Conservation (phyloP, 2,113 vertebrate genomes). For the Ceyx melanurus region DNA sequence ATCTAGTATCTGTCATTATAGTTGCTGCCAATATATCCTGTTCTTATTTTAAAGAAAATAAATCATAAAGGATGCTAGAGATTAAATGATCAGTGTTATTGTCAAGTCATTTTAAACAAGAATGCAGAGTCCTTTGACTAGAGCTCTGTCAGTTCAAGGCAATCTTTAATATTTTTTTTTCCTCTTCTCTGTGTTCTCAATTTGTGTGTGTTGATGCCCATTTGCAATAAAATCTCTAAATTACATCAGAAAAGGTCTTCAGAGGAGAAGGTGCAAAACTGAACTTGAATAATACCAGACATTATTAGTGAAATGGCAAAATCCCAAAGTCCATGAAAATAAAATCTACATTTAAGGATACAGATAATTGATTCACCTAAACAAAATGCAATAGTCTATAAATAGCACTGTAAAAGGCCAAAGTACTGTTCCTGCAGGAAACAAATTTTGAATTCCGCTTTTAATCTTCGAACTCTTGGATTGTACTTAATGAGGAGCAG, state of each 20-base stretch:
- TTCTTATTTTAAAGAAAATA: constrained; percentile 36
- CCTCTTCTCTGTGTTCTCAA: constrained; percentile 15
- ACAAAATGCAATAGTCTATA: not conserved
- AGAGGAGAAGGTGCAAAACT: not conserved
- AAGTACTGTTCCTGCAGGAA: not conserved
- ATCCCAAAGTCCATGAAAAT: not conserved
- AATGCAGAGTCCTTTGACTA: constrained; percentile 45
- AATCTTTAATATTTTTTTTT: constrained; percentile 50
- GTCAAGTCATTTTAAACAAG: constrained; percentile 48
- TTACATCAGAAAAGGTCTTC: constrained; percentile 37
- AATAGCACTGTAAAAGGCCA: not conserved
- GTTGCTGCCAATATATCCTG: constrained; percentile 25
- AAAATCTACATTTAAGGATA: not conserved
- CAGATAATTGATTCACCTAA: constrained; percentile 28
- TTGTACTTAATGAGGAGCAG: not conserved
- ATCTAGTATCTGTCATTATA: constrained; percentile 26
- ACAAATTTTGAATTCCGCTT: not conserved
- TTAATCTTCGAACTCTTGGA: not conserved
- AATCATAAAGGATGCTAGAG: constrained; percentile 41
- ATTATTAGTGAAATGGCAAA: constrained; percentile 34
- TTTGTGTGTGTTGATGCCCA: constrained; percentile 24
- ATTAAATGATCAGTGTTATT: constrained; percentile 46
- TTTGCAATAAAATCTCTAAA: not conserved
- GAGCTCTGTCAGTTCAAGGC: constrained; percentile 44
- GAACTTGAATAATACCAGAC: not conserved